Evolutionary conservation across 2,797 vertebrate species (phyloP).

Genomic region (Garrulus glandarius): DNA sequence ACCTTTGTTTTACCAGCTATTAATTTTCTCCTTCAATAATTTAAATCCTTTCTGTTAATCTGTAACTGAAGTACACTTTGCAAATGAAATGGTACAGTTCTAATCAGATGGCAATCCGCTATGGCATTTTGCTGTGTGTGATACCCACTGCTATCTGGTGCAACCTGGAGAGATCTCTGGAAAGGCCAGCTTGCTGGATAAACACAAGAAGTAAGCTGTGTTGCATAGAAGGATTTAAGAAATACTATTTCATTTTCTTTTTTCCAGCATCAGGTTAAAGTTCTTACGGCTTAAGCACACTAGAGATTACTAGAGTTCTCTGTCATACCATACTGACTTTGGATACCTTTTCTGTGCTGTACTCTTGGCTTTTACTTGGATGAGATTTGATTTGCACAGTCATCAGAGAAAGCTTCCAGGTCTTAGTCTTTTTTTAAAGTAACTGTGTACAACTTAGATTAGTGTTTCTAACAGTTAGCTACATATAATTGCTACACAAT

Average conservation of each 20-base stretch:
- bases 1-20: background rate
- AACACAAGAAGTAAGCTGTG: background rate
- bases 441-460: background rate
- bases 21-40: constrained; percentile 12
- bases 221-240: constrained; percentile 1
- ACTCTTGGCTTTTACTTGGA: background rate
- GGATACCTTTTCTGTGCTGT: background rate
- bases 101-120: constrained; percentile 37
- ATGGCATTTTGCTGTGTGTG: background rate
- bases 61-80: constrained; percentile 39
- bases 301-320: background rate
- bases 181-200: constrained; percentile 29
- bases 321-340: background rate
- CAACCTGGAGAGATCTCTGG: constrained; percentile 16
- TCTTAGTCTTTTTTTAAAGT: background rate
- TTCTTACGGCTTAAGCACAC: background rate
- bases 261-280: background rate
- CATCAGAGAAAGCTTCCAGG: background rate
- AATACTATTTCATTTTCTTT: background rate
- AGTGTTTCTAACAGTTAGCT: background rate
- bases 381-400: background rate
- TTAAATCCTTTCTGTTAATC: constrained; percentile 49
- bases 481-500: background rate
- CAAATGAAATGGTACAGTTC: constrained; percentile 22
- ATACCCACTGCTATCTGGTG: background rate